Base-by-base conservation (phyloP, 2,888 invertebrate genomes). In the Yponomeuta cagnagella region DNA sequence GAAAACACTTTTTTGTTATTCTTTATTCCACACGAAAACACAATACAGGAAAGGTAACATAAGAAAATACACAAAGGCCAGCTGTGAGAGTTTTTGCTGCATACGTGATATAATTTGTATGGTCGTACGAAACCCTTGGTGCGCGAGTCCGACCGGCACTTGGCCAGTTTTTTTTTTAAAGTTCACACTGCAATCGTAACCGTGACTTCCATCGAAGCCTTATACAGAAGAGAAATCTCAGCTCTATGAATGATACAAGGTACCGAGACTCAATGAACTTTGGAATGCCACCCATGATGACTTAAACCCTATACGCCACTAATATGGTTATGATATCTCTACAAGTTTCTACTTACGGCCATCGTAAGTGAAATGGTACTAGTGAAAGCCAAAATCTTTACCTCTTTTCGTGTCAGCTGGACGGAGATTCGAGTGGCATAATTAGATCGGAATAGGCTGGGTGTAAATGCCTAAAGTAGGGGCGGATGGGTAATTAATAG, bases 281-380 rank as follows among this genome's bases (percentile, higher is more conserved):
- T 12, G 52, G 68, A 68, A 68, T 68, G 23, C 52, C 30, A 68
- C 52, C 52, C 48, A 68, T 31, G 52, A 52, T 68, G 68, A 68
- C 68, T 67, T 52, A 68, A 58, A 58, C 12, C 52, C 52, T 58
- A 58, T 58, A 12, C 30, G 68, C 68, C 31, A 10, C 15, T 37
- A 15, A 48, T 68, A 68, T 52, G 68, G 68, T 8, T 48, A 43
- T 68, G 43, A 43, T 68, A 68, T 52, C 37, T 37, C 10, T 48
- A 31, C 68, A 68, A 30, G 68, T 68, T 52, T 23, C 68, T 68
- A 12, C 12, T 52, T 52, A 68, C 10, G 68, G 68, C 23, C 30
- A 65, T 52, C n/a, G 52, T 68, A 52, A 30, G 68, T 68, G 68
- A 68, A 68, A 68, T 68, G 48, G 52, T 68, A n/a, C 52, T 30